Evolutionary conservation across 2,888 invertebrate species (phyloP), one percentile per base, ranked within the genome.

Genomic region (Erynnis tages): DNA sequence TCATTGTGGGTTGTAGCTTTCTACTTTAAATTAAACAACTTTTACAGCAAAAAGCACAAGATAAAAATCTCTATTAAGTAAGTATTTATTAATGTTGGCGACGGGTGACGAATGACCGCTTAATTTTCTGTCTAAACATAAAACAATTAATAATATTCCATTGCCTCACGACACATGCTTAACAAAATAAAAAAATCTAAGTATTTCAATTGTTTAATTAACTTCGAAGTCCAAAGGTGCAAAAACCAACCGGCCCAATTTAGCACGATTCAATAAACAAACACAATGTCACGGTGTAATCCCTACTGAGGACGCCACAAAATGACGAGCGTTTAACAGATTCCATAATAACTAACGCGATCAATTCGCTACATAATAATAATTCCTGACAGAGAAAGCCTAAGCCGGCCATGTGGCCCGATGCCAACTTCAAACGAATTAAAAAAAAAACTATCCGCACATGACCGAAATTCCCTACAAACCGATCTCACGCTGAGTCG

Each of bases 401-500:
- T 57, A 59, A 62, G 57, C 65, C 54, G 63, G 58, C 60, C 76
- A 77, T 76, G 73, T 77, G 77, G 71, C 67, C 60, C 54, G 57
- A 62, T 62, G 62, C 63, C 63, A 66, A 64, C 63, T 68, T 67
- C 66, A 62, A 65, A 68, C 60, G 62, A 66, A 67, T 56, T 57
- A 38, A 59, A 63, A 65, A 68, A 68, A 73, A 72, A 66, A 69
- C 67, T 66, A 66, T 69, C 71, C 65, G 67, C 73, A 71, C 82
- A 85, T 85, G 86, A 85, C 79, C 82, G 58, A 83, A 83, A 85
- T 81, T 84, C 84, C 74, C 82, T 84, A 79, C 78, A 79, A 86
- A 82, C 71, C 74, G 85, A 76, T 88, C 89, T 84, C 89, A 88
- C 89, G 89, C 89, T 87, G 89, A 55, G 88, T 66, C 63, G 60